A percentile compares a stretch with the other conserved stretches of the same genome.
These are phyloP conservation scores for Temnothorax rugatulus DNA, from an alignment of 2,888 invertebrate species.

Conservation along the genomic window DNA sequence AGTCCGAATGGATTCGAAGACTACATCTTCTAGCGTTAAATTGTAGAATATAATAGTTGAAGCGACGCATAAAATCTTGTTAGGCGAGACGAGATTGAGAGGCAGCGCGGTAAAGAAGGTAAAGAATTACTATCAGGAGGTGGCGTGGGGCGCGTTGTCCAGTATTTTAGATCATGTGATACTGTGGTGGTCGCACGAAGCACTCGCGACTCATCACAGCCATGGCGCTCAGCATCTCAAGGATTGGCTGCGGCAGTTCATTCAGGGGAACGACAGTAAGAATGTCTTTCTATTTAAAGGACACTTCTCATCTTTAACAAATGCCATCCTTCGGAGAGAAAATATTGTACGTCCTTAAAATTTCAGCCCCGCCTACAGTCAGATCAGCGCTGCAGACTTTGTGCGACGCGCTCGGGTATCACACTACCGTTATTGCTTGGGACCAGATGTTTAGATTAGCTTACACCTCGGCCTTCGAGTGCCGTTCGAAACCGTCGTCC, in stretches of 20 bases:
- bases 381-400: constrained; percentile 91
- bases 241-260: constrained; percentile 82
- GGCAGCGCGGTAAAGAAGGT: constrained; percentile 89
- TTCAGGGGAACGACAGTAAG: constrained; percentile 78
- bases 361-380: constrained; percentile 89
- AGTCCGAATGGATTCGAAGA: background rate
- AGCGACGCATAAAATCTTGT: background rate
- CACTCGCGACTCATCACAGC: constrained; percentile 89
- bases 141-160: constrained; percentile 94
- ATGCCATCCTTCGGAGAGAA: background rate
- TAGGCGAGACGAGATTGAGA: constrained; percentile 89
- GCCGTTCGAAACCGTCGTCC: constrained; percentile 76
- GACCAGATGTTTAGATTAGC: constrained; percentile 89
- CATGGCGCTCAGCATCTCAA: constrained; percentile 81
- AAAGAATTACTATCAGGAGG: constrained; percentile 91
- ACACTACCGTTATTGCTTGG: constrained; percentile 93
- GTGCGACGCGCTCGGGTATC: constrained; percentile 92
- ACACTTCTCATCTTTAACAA: background rate
- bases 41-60: background rate
- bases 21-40: constrained; percentile 14
- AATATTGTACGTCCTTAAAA: constrained; percentile 11
- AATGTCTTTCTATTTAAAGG: background rate
- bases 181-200: constrained; percentile 94
- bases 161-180: constrained; percentile 93
- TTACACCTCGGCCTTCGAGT: constrained; percentile 86